Evolutionary conservation across 2,797 vertebrate species (phyloP), one percentile per base, ranked within the genome.

Genomic region (Sphenodon punctatus): DNA sequence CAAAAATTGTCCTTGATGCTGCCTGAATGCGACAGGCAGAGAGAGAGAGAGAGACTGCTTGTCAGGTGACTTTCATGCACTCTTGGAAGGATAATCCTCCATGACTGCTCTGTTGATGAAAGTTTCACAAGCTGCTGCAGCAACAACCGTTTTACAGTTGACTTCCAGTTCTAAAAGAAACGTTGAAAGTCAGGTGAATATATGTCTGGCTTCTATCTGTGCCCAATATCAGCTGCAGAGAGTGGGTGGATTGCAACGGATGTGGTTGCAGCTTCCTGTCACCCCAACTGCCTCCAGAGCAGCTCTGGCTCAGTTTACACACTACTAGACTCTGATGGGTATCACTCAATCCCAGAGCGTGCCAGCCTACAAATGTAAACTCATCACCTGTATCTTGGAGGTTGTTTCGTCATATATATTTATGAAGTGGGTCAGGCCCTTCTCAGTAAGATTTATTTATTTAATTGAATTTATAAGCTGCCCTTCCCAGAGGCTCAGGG

Each of bases 1-100:
- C 16, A 4, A 2, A 9, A 3, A 1, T 4, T 56, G 82, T 71
- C 69, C 64, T 86, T 79, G 67, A 30, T 42, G 38, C 67, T 76
- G 34, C 41, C 38, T 41, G 67, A 49, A 67, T 75, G 60, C 51
- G 79, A 32, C 75, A 78, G 66, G 20, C 27, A 66, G 70, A 2
- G 11, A 43, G 60, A 39, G 22, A 67, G 51, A 59, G 65, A 27
- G 41, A 60, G 32, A 22, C 19, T 1, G 0, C 20, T 55, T 74
- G 65, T 12, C 66, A 8, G 4, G 34, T 48, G 2, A 1, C 34
- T 63, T 36, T 59, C 34, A 1, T 0, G 5, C 32, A 20, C 30
- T 61, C 64, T 61, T 32, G 30, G 11, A 34, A 2, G 3, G 34
- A 13, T 84, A 51, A 13, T 38, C 41, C 32, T 81, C 65, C 43